These are phyloP conservation scores for Tenualosa thibaudeaui DNA, from an alignment of 2,797 vertebrate species.

Conservation along the genomic window DNA sequence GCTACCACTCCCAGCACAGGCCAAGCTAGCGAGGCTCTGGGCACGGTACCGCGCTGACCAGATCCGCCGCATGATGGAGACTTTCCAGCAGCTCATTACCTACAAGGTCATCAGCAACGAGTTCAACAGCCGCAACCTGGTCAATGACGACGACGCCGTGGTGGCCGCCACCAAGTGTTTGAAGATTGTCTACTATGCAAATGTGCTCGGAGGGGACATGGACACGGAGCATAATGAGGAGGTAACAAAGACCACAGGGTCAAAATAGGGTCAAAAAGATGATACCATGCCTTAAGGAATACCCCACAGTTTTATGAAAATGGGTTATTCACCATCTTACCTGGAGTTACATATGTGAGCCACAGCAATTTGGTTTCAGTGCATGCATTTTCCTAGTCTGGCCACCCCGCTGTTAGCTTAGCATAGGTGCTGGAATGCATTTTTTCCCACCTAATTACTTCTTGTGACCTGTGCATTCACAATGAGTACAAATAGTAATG, in stretches of 20 bases:
- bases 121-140: constrained; percentile 88
- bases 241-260: not conserved
- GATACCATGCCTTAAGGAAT: too few relatives aligned
- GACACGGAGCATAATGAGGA: constrained; percentile 92
- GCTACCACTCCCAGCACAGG: constrained; percentile 87
- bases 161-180: constrained; percentile 95
- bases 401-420: too few relatives aligned
- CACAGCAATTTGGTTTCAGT: too few relatives aligned
- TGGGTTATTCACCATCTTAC: too few relatives aligned
- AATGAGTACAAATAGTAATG: too few relatives aligned
- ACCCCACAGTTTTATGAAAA: too few relatives aligned
- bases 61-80: constrained; percentile 93
- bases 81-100: constrained; percentile 98
- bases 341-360: too few relatives aligned
- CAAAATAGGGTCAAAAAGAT: too few relatives aligned
- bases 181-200: constrained; percentile 97
- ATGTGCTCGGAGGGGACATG: constrained; percentile 88
- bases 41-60: constrained; percentile 83
- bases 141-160: constrained; percentile 94
- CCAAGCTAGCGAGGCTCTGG: constrained; percentile 89
- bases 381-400: too few relatives aligned
- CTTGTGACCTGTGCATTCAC: too few relatives aligned
- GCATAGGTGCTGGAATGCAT: too few relatives aligned
- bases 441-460: too few relatives aligned
- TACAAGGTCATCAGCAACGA: constrained; percentile 98